Evolutionary conservation across 2,888 invertebrate genomes (phyloP), one percentile per base, ranked within the genome.

Genomic region (Abrostola triplasia): DNA sequence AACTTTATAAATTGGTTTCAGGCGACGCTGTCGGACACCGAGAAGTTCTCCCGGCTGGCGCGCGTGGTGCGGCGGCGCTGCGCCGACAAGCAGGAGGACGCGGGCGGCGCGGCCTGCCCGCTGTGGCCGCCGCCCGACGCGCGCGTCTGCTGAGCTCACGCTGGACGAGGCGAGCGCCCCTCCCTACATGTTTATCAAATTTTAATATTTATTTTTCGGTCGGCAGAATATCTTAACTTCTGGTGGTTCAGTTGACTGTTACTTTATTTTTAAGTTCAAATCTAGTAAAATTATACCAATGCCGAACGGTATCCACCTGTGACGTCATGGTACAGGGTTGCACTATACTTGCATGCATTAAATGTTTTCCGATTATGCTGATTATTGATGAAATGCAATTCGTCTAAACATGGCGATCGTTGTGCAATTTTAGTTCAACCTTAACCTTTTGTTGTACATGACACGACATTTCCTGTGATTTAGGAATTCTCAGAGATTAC

Each of bases 21-120:
- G 94, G 91, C 93, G 10, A 90, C 90, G 0, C 85, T 94, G 12
- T 91, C 93, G 0, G 90, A 94, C 73, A 77, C 84, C 10, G 87
- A 88, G 40, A 90, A 86, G 72, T 87, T 93, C 73, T 74, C 81
- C 12, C 71, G 84, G 0, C 48, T 91, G 38, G 67, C 82, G 52
- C 79, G 84, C 0, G n/a, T 80, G 51, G 1, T 88, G 5, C 85
- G 88, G 0, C 84, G 91, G 0, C 85, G 90, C 11, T 87, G 89
- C 74, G 76, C 82, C 6, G 82, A 83, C 73, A 90, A 90, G 64
- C 75, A 71, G 13, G 83, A 84, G 49, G 77, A 77, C 13, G 79
- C 77, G 0, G 83, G 78, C 36, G 88, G 85, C n/a, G 91, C 87
- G 9, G 89, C 82, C 1, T 72, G 86, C 10, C 87, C 90, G 69